Evolutionary conservation across 2,888 invertebrate species (phyloP), one percentile per base, ranked within the genome.

Genomic region (Meloe dianella): DNA sequence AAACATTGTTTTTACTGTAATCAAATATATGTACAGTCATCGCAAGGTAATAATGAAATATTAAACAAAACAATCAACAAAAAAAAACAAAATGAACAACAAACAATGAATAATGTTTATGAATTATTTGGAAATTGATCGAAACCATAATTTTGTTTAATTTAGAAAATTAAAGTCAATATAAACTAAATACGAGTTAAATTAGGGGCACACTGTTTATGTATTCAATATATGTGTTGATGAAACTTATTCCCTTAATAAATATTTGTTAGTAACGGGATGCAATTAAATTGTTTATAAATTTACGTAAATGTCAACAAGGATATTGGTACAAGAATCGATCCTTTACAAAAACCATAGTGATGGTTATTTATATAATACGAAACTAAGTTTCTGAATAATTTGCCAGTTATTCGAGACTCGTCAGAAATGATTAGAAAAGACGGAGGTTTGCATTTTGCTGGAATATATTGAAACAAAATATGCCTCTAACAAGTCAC

Each of bases 271-370:
- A 10, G 24, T 12, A 51, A 51, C 51, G 10, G 51, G 0, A 10
- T 51, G 51, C 51, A 51, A 51, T 51, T 51, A 51, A 12, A 51
- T 51, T 51, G 51, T 51, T 51, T 51, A 51, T 51, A 51, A 51
- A 51, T 51, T 51, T 20, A 51, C 51, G 24, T 51, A 24, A 47
- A 47, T 47, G 47, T 47, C 47, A 20, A 47, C 47, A 47, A 7
- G 51, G 24, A 51, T 51, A 51, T 51, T 51, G 1, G 51, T 24
- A 51, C 51, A 24, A 24, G 51, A 24, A 51, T 51, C 24, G 51
- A 51, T 24, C 17, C 47, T 17, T 7, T 47, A 9, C 7, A 35
- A 7, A 20, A 20, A 9, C 9, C 47, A 20, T 47, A 20, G 2
- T 47, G 10, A 47, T 47, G 17, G 22, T 24, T 24, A 24, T 51